Evolutionary conservation across 2,113 vertebrate genomes (phyloP).

Genomic region (Oreochromis niloticus): DNA sequence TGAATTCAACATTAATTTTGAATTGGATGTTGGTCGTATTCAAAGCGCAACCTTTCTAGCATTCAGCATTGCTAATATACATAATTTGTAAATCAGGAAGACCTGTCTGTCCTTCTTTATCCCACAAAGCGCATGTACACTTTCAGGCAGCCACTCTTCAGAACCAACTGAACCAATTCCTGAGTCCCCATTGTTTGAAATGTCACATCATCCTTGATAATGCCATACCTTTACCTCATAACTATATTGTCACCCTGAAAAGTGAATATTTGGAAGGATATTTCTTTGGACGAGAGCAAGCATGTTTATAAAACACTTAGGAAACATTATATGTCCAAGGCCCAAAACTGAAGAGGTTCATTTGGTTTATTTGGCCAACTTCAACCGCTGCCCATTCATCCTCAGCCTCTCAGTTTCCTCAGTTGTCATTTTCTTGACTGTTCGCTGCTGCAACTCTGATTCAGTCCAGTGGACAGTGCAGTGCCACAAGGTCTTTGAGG

Average conservation of each 20-base stretch:
- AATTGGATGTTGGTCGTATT: not conserved
- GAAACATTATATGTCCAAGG: not conserved
- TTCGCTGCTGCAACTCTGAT: not conserved
- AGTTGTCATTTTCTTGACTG: not conserved
- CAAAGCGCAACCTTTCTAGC: not conserved
- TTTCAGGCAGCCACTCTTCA: not conserved
- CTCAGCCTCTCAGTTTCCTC: not conserved
- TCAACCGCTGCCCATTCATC: not conserved
- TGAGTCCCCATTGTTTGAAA: not conserved
- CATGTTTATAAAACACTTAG: not conserved
- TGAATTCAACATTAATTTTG: not conserved
- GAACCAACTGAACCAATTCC: not conserved
- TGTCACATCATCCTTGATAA: not conserved
- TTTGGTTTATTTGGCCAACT: not conserved
- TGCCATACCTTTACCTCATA: not conserved
- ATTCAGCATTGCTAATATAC: not conserved
- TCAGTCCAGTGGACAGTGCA: not conserved
- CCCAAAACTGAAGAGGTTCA: not conserved
- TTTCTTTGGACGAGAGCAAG: not conserved
- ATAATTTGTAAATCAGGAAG: not conserved
- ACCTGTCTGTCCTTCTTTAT: not conserved
- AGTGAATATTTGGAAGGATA: not conserved
- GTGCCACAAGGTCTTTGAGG: not conserved
- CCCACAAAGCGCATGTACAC: not conserved
- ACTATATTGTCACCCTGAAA: not conserved